A percentile compares a stretch with the other conserved stretches of the same genome.
phyloP scores from a whole-genome alignment of 2,797 vertebrate genomes.

The Cyclura pinguis region DNA sequence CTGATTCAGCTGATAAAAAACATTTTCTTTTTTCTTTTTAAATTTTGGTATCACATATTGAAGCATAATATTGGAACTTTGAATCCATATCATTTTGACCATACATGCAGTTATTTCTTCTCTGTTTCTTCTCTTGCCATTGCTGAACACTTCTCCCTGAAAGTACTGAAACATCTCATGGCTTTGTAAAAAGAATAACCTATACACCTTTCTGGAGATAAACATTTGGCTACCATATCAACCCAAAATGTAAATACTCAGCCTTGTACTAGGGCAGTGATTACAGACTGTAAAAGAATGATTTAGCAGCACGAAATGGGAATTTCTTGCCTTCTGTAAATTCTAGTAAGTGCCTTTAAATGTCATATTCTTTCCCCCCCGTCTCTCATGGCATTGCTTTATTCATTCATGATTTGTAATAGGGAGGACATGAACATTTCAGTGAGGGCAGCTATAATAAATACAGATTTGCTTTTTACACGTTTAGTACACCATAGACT shows the following conservation, averaged over 20 bases:
- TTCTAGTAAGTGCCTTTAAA: constrained; percentile 31
- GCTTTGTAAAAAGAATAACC: neutral
- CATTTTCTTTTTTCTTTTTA: too few relatives aligned
- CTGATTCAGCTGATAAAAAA: neutral
- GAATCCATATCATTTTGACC: neutral
- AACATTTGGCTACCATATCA: constrained; percentile 12
- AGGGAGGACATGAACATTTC: constrained; percentile 4
- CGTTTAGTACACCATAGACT: neutral
- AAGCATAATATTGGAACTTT: neutral
- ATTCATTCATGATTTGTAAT: constrained; percentile 41
- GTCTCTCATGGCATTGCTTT: constrained; percentile 31
- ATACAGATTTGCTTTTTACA: constrained; percentile 35
- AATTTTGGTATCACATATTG: neutral
- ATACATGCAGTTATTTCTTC: neutral
- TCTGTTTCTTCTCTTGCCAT: neutral
- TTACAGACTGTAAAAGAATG: neutral
- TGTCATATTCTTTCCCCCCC: neutral
- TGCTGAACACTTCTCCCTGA: neutral
- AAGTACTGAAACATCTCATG: neutral
- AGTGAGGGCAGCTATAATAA: constrained; percentile 35
- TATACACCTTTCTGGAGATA: neutral
- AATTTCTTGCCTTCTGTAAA: constrained; percentile 28
- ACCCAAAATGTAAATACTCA: neutral
- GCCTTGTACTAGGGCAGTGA: neutral
- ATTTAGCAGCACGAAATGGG: neutral